A percentile compares a stretch with the other conserved stretches of the same genome.
phyloP scores from a whole-genome alignment of 1,140 invertebrate genomes.

The Brachystomella parvula region DNA sequence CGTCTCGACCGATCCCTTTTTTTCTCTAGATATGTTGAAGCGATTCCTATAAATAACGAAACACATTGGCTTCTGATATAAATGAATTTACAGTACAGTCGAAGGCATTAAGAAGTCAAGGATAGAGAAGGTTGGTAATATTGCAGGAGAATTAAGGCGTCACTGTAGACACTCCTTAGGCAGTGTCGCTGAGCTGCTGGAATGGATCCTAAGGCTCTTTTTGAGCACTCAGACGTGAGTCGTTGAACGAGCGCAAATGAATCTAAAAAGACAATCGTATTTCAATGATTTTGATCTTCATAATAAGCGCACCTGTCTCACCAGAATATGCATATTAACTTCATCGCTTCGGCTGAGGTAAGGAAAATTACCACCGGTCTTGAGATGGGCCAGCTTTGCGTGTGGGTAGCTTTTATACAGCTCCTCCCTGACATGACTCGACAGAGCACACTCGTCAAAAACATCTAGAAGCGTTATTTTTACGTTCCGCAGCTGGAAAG shows the following conservation, averaged over 20 bases:
- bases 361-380: conserved; percentile 84
- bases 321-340: conserved; percentile 83
- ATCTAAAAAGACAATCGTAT: conserved; percentile 44
- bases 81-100: too few relatives aligned
- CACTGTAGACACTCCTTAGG: too few relatives aligned
- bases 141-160: too few relatives aligned
- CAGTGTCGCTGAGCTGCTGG: too few relatives aligned
- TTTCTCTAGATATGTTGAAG: too few relatives aligned
- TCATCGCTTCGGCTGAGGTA: conserved; percentile 81
- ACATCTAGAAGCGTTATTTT: conserved; percentile 80
- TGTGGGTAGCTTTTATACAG: conserved; percentile 75
- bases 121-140: too few relatives aligned
- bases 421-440: conserved; percentile 14
- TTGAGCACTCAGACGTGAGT: conserved; percentile 45
- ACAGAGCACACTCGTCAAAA: conserved; percentile 71
- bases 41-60: too few relatives aligned
- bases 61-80: too few relatives aligned
- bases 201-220: too few relatives aligned
- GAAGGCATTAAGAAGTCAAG: too few relatives aligned
- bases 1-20: too few relatives aligned
- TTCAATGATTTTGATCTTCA: background rate
- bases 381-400: conserved; percentile 80
- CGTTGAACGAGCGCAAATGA: conserved; percentile 52
- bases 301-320: conserved; percentile 48
- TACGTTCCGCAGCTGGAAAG: conserved; percentile 59